Evolutionary conservation across 2,888 invertebrate genomes (phyloP), one percentile per base, ranked within the genome.

Genomic region (Drosophila rellima): DNA sequence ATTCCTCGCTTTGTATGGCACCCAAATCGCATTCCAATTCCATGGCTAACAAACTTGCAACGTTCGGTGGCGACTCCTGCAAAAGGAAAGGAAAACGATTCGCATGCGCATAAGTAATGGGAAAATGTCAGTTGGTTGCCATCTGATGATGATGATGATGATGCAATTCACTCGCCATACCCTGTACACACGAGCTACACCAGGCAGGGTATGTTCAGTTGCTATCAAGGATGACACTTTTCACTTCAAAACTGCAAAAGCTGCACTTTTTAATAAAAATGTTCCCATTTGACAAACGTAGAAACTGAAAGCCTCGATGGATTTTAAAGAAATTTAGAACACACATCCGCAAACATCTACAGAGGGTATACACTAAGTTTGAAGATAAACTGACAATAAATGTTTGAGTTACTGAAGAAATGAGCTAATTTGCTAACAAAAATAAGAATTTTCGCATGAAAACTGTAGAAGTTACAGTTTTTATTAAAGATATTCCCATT

Each of bases 1-100:
- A 92, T 92, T 96, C 96, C 93, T 96, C 96, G 94, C 96, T 96
- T 80, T 94, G 94, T 72, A 96, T 96, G 83, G 94, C 93, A 82
- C 95, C 94, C 89, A 96, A 94, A 93, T 96, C 96, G 80, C 94
- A 88, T 78, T 91, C 94, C 89, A 95, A 93, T 87, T 92, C 92
- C 92, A 92, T 92, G 69, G 64, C 64, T 33, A 60, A 31, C 50
- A 51, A 51, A 78, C 17, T 26, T 79, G 70, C 57, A 61, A 65
- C 74, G 74, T 54, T 60, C 39, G 45, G 44, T 63, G 44, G 40
- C 57, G 45, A 44, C 51, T 78, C 56, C 75, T 74, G 75, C 39
- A 60, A 55, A 66, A 57, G 44, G 45, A 33, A 68, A 47, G 45
- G 29, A 68, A 47, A 31, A 0, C 26, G 7, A 45, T 61, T 51